These are phyloP conservation scores for Amitus sp. DNA, from an alignment of 2,888 invertebrate species.

Conservation along the genomic window DNA sequence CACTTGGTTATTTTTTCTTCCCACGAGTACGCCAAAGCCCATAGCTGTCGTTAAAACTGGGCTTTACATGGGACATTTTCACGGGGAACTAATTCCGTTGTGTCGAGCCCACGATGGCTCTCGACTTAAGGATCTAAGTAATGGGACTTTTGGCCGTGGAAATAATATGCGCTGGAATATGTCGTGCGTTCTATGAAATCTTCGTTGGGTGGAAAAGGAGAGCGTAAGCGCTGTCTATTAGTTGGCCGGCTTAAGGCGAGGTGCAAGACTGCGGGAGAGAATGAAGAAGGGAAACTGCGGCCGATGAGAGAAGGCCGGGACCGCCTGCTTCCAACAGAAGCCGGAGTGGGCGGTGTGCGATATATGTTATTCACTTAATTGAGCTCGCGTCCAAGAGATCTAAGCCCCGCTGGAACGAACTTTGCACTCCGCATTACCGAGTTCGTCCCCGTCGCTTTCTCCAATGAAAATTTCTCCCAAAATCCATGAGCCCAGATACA, in stretches of 20 bases:
- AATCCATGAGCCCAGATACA: constrained; percentile 33
- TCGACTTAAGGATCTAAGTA: constrained; percentile 42
- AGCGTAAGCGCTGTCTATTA: constrained; percentile 48
- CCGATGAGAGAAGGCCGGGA: too few species aligned
- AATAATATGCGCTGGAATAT: constrained; percentile 39
- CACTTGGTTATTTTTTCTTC: not conserved
- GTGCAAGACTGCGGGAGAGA: constrained; percentile 15
- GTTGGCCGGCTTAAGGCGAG: constrained; percentile 47
- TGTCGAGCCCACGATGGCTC: constrained; percentile 31
- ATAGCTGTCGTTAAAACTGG: constrained; percentile 2
- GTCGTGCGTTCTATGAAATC: constrained; percentile 40
- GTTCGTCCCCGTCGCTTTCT: constrained; percentile 19
- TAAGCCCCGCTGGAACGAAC: constrained; percentile 46
- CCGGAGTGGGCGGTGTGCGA: constrained; percentile 48
- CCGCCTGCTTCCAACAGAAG: constrained; percentile 34
- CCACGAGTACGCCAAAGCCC: not conserved
- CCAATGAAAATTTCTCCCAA: constrained; percentile 34
- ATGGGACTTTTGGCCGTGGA: constrained; percentile 35
- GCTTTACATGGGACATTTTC: constrained; percentile 25
- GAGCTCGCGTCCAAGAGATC: constrained; percentile 57
- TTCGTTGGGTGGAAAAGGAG: constrained; percentile 26
- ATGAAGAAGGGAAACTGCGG: constrained; percentile 4
- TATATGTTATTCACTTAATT: constrained; percentile 64
- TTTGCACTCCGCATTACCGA: constrained; percentile 36
- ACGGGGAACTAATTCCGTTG: constrained; percentile 35